Conservation (phyloP, 2,113 vertebrate genomes). For the Mesoclemmys tuberculata region DNA sequence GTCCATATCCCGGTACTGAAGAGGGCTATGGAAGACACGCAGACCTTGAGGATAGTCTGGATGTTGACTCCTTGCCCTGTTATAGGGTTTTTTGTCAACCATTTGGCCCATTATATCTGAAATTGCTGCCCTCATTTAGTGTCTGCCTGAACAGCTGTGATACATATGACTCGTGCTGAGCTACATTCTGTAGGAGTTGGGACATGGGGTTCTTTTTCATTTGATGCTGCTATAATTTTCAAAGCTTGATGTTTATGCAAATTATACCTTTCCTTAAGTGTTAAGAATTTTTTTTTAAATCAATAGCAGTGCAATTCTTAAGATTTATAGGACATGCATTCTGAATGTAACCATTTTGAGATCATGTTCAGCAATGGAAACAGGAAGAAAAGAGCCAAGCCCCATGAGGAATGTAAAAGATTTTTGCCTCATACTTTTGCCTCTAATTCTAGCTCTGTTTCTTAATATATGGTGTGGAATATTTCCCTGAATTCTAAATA, state of each 20-base stretch:
- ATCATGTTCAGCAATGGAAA: background rate
- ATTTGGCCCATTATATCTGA: background rate
- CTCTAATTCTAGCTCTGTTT: background rate
- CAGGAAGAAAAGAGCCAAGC: background rate
- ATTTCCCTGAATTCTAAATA: background rate
- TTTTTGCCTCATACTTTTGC: background rate
- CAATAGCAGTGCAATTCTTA: background rate
- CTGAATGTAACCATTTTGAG: slow-evolving; percentile 2
- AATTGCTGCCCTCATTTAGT: background rate
- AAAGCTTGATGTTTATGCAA: slow-evolving; percentile 37
- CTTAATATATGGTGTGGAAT: accelerated
- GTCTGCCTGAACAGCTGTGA: background rate
- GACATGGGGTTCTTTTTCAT: slow-evolving; percentile 52
- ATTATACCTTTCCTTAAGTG: slow-evolving; percentile 24
- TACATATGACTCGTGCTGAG: slow-evolving; percentile 40
- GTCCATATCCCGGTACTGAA: background rate
- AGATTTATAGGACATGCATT: background rate
- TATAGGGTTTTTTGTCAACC: background rate
- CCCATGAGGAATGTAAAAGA: background rate
- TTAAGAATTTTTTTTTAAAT: background rate
- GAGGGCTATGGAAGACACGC: background rate
- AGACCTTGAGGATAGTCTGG: background rate
- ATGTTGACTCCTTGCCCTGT: background rate
- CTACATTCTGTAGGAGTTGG: slow-evolving; percentile 54
- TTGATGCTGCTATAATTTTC: slow-evolving; percentile 39